Base-by-base conservation (phyloP, 2,797 vertebrate genomes). In the Spea hammondii region DNA sequence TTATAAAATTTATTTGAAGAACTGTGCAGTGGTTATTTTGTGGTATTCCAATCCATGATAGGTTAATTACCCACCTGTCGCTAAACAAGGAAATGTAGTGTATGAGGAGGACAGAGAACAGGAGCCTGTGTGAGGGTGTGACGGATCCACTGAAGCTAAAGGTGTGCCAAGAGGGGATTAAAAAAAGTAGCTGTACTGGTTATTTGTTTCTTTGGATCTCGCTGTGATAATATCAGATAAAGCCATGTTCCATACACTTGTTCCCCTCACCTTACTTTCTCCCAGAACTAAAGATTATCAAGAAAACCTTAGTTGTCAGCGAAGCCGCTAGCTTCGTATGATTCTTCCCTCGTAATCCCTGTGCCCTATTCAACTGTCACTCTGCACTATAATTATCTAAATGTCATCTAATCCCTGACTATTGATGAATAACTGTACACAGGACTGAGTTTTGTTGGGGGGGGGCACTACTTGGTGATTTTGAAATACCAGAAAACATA, bases 191-290 rank as follows among this genome's bases (percentile, higher is more conserved):
- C 70, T 14, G 62, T 74, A 55, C 79, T 73, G 75, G 74, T 77
- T 77, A 82, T 77, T 70, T 77, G 64, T 77, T 82, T 74, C 74
- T 77, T 44, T 82, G 32, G 50, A 69, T 64, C 75, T 82, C 79
- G 73, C 79, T 75, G 73, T 82, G 79, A 75, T 77, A 77, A 82
- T 82, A 77, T 64, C 47, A 64, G 79, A 82, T 82, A 77, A 82
- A 67, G 32, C 70, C 69, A 54, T 64, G 65, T 57, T 53, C 79
- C 75, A 81, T 72, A 62, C 50, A 66, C 45, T 67, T 47, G 67
- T 65, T 77, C 65, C 69, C 70, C 70, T 75, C 57, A 80, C 72
- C 72, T 77, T 55, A 17, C 60, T 82, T 73, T 48, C 74, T 82
- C 75, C 70, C 59, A 77, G 75, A 72, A 77, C 11, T 69, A 54